phyloP scores from a whole-genome alignment of 2,113 vertebrate genomes.

The Chroicocephalus ridibundus region DNA sequence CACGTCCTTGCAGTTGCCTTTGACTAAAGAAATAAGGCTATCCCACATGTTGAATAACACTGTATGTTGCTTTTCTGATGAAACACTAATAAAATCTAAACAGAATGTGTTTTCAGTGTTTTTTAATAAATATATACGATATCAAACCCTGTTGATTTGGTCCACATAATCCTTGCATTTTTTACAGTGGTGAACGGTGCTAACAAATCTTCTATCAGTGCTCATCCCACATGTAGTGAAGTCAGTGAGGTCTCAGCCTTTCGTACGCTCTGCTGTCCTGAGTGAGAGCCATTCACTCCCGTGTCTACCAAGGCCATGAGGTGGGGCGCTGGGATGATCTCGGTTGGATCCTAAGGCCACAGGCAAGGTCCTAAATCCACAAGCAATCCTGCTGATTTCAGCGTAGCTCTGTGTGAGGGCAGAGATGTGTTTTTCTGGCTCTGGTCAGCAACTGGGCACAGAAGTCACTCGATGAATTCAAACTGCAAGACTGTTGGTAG shows the following conservation, averaged over 20 bases:
- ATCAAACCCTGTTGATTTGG: neutral
- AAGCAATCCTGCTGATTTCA: neutral
- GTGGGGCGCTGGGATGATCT: neutral
- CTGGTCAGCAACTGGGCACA: neutral
- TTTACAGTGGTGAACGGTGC: fast-evolving
- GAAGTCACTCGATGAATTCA: neutral
- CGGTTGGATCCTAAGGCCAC: fast-evolving
- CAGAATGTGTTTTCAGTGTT: neutral
- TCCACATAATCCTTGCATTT: neutral
- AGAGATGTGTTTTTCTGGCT: neutral
- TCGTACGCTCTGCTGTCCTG: neutral
- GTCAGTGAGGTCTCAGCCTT: neutral
- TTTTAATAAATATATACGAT: neutral
- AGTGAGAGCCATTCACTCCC: neutral
- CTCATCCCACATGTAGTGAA: fast-evolving
- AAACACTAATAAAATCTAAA: neutral
- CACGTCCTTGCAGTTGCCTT: neutral
- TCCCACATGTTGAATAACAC: neutral
- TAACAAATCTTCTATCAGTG: neutral
- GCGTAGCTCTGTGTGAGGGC: fast-evolving
- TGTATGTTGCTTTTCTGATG: neutral
- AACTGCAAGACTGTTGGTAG: neutral
- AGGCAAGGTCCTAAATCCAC: neutral
- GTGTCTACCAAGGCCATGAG: fast-evolving
- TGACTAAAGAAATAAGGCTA: neutral